Percentiles rank a stretch among this genome's conserved stretches.
Evolutionary conservation across 1,140 invertebrate genomes (phyloP).

Genomic region (Drosophila obscura): DNA sequence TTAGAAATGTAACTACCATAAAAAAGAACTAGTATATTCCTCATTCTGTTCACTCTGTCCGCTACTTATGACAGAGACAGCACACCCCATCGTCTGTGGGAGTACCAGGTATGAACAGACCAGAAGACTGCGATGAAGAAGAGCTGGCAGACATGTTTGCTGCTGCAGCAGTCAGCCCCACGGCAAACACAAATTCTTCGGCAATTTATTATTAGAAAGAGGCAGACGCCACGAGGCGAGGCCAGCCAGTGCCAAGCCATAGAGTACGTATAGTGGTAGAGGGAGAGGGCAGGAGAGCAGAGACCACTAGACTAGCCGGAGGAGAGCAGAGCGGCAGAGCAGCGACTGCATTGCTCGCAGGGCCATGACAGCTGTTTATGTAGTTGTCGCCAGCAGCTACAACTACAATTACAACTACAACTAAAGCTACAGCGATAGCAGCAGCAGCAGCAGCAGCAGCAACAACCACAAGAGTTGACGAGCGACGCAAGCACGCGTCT

Average conservation of each 20-base stretch:
- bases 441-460: neutral
- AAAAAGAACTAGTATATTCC: too few species aligned
- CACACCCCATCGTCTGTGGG: conserved; percentile 5
- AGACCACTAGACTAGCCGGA: conserved; percentile 8
- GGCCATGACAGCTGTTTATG: conserved; percentile 51
- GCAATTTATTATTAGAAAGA: conserved; percentile 80
- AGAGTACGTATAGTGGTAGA: neutral
- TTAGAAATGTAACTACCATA: too few species aligned
- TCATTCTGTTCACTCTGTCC: too few species aligned
- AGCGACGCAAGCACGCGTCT: conserved; percentile 3
- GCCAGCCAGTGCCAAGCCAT: too few species aligned
- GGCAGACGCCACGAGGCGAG: conserved; percentile 55
- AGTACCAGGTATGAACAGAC: conserved; percentile 14
- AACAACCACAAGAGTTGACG: neutral
- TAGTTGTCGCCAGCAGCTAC: conserved; percentile 50
- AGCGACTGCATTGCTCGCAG: conserved; percentile 26
- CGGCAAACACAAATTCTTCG: conserved; percentile 73
- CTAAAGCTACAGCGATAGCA: conserved; percentile 1
- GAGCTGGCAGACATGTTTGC: conserved; percentile 41
- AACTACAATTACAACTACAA: conserved; percentile 18
- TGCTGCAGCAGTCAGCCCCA: conserved; percentile 38
- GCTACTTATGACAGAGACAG: too few species aligned
- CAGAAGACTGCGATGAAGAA: conserved; percentile 12
- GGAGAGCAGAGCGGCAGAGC: neutral
- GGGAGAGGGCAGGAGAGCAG: conserved; percentile 7